Conservation (phyloP, 2,797 vertebrate genomes). For the Notoglanidium macrostoma region DNA sequence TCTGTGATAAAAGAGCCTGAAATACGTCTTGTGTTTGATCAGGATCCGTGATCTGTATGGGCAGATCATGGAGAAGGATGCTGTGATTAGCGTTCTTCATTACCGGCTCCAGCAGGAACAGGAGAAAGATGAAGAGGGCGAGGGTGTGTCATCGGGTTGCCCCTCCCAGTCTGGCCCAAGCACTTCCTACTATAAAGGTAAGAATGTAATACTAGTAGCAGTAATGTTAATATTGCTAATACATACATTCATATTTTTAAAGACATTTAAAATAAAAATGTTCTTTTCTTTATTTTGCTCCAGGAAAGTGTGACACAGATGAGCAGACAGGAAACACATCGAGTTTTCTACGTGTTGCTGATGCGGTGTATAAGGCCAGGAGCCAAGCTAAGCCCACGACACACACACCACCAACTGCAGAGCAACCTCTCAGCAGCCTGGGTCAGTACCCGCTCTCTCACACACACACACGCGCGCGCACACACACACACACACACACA, state of each 20-base stretch:
- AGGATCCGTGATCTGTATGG: conserved; percentile 92
- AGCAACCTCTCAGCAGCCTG: conserved; percentile 58
- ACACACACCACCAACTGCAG: conserved; percentile 60
- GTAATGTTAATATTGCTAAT: too few relatives aligned
- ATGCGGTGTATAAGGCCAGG: conserved; percentile 63
- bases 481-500: not conserved
- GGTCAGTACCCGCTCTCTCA: conserved; percentile 63
- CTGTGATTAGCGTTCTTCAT: conserved; percentile 92
- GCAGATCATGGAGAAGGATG: conserved; percentile 96
- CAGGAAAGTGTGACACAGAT: conserved; percentile 75
- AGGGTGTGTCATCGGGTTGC: conserved; percentile 81
- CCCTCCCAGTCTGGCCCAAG: conserved; percentile 48
- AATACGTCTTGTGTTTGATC: not conserved
- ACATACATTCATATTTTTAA: too few relatives aligned
- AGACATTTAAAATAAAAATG: not conserved
- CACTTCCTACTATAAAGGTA: conserved; percentile 73
- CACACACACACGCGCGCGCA: not conserved
- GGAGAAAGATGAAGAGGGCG: conserved; percentile 67
- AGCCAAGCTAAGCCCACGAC: conserved; percentile 71
- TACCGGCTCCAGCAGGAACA: conserved; percentile 88
- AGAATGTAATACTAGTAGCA: conserved; percentile 32
- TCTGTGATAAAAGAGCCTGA: not conserved
- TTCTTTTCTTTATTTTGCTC: conserved; percentile 24
- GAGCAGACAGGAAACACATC: conserved; percentile 67
- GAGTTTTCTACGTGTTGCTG: conserved; percentile 59